Conservation (phyloP, 2,113 vertebrate genomes). For the Gasterosteus nipponicus region DNA sequence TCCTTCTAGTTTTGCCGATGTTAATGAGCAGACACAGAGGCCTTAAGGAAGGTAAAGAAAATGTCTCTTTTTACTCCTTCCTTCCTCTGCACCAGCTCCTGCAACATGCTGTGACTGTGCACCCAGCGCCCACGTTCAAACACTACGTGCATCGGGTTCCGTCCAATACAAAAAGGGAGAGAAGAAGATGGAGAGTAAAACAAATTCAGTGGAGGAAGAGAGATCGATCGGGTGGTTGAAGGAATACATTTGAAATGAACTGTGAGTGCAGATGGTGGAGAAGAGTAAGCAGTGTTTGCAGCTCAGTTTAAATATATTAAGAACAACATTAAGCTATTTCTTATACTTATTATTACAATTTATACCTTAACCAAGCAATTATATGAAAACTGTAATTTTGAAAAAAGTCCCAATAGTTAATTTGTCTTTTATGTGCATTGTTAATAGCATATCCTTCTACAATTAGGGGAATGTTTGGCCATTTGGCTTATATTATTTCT, state of each 20-base stretch:
- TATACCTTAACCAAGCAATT: neutral
- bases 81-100: conserved; percentile 16
- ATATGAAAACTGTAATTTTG: neutral
- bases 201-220: conserved; percentile 1
- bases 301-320: neutral
- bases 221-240: conserved; percentile 16
- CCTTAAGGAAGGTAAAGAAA: conserved; percentile 27
- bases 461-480: neutral
- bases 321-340: neutral
- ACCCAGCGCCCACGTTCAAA: conserved; percentile 34
- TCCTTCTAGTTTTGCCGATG: conserved; percentile 11
- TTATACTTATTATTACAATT: neutral
- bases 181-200: conserved; percentile 14
- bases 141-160: conserved; percentile 36
- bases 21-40: conserved; percentile 51
- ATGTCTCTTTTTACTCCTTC: conserved; percentile 1
- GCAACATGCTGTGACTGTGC: conserved; percentile 17
- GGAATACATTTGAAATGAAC: conserved; percentile 22
- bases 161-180: conserved; percentile 5
- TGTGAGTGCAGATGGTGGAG: neutral
- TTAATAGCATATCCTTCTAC: neutral
- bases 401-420: neutral
- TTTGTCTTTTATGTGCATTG: neutral
- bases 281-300: neutral
- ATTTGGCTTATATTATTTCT: neutral